phyloP scores from a whole-genome alignment of 2,113 vertebrate genomes.

The Toxotes chatareus region DNA sequence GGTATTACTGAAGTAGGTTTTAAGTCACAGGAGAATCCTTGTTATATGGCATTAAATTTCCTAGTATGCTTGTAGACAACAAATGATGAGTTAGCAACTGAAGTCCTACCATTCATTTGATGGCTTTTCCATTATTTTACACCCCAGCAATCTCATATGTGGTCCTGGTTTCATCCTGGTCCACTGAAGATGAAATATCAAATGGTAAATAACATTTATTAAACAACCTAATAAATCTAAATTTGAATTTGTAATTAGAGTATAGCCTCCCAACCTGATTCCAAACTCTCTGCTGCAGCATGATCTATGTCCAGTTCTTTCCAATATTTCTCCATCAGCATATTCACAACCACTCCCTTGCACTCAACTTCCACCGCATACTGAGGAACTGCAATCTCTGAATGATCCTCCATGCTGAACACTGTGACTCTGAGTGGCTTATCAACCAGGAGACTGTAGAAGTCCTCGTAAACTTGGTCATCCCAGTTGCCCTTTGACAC shows the following conservation, averaged over 20 bases:
- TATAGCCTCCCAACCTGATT: conserved; percentile 46
- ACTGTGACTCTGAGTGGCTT: conserved; percentile 83
- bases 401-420: conserved; percentile 51
- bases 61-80: not conserved
- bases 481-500: conserved; percentile 83
- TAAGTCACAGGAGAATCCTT: not conserved
- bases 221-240: not conserved
- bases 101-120: conserved; percentile 5
- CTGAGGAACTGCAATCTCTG: conserved; percentile 72
- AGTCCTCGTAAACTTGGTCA: conserved; percentile 81
- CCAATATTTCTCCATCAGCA: conserved; percentile 84
- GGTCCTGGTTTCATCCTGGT: not conserved
- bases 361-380: conserved; percentile 84
- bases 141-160: not conserved
- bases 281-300: not conserved
- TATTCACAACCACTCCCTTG: conserved; percentile 80
- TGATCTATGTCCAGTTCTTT: conserved; percentile 28
- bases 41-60: not conserved
- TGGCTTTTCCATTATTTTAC: not conserved
- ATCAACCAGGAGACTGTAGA: conserved; percentile 82
- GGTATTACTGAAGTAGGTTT: not conserved
- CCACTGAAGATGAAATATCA: not conserved
- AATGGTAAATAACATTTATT: not conserved
- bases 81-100: not conserved
- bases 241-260: not conserved